These are phyloP conservation scores for roundworm (Caenorhabditis elegans) DNA, from an alignment of 1,140 invertebrate genomes.

Conservation along the genomic window WBcel235 BX284606.5:3592501-3593000, in stretches of 20 bases:
- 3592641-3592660: too few species aligned
- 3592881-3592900: background rate
- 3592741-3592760: background rate
- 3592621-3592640: too few species aligned
- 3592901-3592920: background rate
- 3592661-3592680: too few species aligned
- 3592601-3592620: too few species aligned
- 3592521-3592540: background rate
- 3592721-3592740: background rate
- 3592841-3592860: background rate
- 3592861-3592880: background rate
- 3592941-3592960: slow-evolving; percentile 32
- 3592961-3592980: slow-evolving; percentile 20
- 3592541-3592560: background rate
- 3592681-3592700: too few species aligned
- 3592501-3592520: background rate
- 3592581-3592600: too few species aligned
- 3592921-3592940: slow-evolving; percentile 11
- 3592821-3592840: background rate
- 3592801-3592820: background rate
- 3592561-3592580: too few species aligned
- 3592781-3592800: slow-evolving; percentile 12
- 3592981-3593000: background rate
- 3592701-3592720: too few species aligned
- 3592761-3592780: background rate